Base-by-base conservation (phyloP, 2,888 invertebrate genomes). In the Leucoma salicis region DNA sequence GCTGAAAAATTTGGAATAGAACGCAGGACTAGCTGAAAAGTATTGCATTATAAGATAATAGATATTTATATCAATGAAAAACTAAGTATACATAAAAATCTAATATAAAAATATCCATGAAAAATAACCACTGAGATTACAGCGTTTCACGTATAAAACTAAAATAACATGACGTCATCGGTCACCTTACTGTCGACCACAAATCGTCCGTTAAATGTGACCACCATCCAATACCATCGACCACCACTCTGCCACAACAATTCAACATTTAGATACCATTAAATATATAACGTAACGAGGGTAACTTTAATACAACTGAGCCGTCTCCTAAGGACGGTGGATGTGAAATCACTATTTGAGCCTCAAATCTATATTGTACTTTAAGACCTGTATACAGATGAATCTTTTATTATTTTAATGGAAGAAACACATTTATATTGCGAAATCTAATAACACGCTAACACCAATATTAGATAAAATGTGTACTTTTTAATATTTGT, bases 331-430 rank as follows among this genome's bases (percentile, higher is more conserved):
- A 53, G 55, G 59, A 62, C 63, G 56, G 54, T 49, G 50, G 50
- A 56, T 44, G 60, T 63, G 65, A 64, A 67, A 67, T 66, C 73
- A 68, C 69, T 66, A 69, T 65, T 61, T 81, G 76, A 82, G 81
- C 80, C 76, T 78, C 78, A 68, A 74, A 75, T 66, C 76, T 82
- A 80, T 66, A 67, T 84, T 84, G 83, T 84, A 84, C 84, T 82
- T 81, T 71, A 71, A 70, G 65, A 78, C 82, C 81, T 81, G 82
- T 61, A 61, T 57, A 57, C 14, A 31, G 27, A 42, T 49, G 49
- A 47, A 56, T 48, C 38, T 52, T 57, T 53, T 47, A 57, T 42
- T 41, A 38, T 46, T 49, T 49, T 42, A 42, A 47, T 51, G 39
- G 49, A 58, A 60, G 42, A 54, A 69, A 72, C 62, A 68, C 59